phyloP scores from a whole-genome alignment of 2,888 invertebrate species.

The Mythimna loreyi region DNA sequence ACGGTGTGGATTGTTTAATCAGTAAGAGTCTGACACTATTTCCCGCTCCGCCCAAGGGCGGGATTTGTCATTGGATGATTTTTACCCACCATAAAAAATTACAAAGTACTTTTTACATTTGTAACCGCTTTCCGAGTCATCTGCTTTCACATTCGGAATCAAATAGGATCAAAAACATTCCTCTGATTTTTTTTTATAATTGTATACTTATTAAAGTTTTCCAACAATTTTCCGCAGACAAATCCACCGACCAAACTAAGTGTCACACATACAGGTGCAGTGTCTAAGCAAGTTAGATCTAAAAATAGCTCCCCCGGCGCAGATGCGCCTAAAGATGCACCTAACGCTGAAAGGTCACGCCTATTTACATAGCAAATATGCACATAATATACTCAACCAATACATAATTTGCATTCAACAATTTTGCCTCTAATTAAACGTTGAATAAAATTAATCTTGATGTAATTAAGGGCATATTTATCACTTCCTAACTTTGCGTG shows the following conservation, averaged over 20 bases:
- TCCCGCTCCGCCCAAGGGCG: too few relatives aligned
- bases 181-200: too few relatives aligned
- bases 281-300: conserved; percentile 75
- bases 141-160: background rate
- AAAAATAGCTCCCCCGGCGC: conserved; percentile 77
- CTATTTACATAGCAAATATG: conserved; percentile 62
- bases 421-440: conserved; percentile 59
- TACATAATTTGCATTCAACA: conserved; percentile 43
- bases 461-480: conserved; percentile 53
- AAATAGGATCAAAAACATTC: background rate
- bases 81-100: too few relatives aligned
- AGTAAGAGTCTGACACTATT: too few relatives aligned
- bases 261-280: conserved; percentile 45
- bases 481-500: conserved; percentile 53
- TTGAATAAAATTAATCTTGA: conserved; percentile 55
- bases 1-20: too few relatives aligned
- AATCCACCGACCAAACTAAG: conserved; percentile 27
- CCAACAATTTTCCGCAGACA: conserved; percentile 37
- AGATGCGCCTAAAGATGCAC: conserved; percentile 73
- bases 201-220: conserved; percentile 1
- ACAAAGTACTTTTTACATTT: too few relatives aligned
- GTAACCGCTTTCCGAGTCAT: background rate
- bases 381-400: conserved; percentile 55
- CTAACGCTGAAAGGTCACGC: conserved; percentile 74
- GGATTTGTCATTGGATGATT: too few relatives aligned